phyloP scores from a whole-genome alignment of 2,888 invertebrate species.

The Fragum whitleyi region DNA sequence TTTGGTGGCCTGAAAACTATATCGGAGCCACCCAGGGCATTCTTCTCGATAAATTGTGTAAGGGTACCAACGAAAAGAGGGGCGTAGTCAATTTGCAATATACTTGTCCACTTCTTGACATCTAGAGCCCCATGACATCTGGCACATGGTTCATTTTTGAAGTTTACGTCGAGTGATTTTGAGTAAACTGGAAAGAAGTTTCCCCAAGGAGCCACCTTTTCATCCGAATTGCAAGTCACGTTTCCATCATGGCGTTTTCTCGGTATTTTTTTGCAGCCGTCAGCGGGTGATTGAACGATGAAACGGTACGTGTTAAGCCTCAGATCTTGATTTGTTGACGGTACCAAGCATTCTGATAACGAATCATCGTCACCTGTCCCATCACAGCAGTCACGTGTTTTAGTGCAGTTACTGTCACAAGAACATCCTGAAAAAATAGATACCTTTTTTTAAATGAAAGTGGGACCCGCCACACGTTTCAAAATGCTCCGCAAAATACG shows the following conservation, averaged over 20 bases:
- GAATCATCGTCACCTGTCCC: not conserved
- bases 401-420: not conserved
- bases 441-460: too few relatives aligned
- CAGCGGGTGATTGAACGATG: not conserved
- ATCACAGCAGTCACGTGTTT: not conserved
- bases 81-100: too few relatives aligned
- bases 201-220: too few relatives aligned
- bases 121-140: not conserved
- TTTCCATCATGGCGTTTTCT: not conserved
- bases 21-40: not conserved
- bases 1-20: not conserved
- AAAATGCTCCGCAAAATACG: too few relatives aligned
- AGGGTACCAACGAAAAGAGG: not conserved
- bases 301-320: not conserved
- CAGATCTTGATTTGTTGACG: conserved; percentile 1
- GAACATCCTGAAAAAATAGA: not conserved
- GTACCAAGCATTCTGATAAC: not conserved
- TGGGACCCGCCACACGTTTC: too few relatives aligned
- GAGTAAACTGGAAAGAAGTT: conserved; percentile 1
- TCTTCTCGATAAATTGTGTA: not conserved
- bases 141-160: not conserved
- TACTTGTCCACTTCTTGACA: not conserved
- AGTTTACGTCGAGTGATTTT: too few relatives aligned
- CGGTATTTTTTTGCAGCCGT: not conserved
- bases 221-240: not conserved